phyloP scores from a whole-genome alignment of 64 coral and sea anemone genomes.

The Catalaphyllia jardinei region DNA sequence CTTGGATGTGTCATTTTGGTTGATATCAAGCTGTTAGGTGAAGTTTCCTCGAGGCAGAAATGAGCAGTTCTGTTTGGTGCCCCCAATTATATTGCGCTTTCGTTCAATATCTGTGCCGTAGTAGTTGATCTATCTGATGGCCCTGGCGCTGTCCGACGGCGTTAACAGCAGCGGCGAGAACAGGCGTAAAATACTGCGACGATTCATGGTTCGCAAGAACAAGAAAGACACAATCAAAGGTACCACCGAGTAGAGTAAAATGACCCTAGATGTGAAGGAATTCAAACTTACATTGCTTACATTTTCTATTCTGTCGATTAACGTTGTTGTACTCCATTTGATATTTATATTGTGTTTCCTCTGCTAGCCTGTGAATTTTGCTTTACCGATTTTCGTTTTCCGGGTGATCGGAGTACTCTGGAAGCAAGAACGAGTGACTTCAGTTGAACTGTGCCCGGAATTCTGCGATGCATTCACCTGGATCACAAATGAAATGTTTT shows the following conservation, averaged over 20 bases:
- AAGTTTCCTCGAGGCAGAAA: conserved; percentile 35
- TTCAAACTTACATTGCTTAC: conserved; percentile 28
- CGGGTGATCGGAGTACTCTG: not conserved
- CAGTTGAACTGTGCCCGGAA: not conserved
- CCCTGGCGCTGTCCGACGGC: conserved; percentile 71
- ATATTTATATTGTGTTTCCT: conserved; percentile 1
- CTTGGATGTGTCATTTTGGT: not conserved
- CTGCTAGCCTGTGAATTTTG: not conserved
- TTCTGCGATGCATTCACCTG: not conserved
- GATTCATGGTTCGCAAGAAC: conserved; percentile 87
- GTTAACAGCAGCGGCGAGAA: conserved; percentile 51
- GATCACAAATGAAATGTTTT: not conserved
- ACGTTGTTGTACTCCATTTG: not conserved
- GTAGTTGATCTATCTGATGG: conserved; percentile 17
- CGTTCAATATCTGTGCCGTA: conserved; percentile 26
- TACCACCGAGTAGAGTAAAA: conserved; percentile 26
- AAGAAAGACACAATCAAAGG: conserved; percentile 81
- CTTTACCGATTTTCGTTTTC: conserved; percentile 2
- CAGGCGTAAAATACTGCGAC: conserved; percentile 80
- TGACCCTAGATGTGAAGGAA: conserved; percentile 37
- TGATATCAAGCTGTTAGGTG: conserved; percentile 25
- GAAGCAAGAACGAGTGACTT: not conserved
- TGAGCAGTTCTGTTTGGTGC: conserved; percentile 29
- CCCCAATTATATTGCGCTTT: conserved; percentile 35
- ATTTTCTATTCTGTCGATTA: conserved; percentile 5